Base-by-base conservation (phyloP, 2,113 vertebrate species). In the Entosphenus tridentatus region DNA sequence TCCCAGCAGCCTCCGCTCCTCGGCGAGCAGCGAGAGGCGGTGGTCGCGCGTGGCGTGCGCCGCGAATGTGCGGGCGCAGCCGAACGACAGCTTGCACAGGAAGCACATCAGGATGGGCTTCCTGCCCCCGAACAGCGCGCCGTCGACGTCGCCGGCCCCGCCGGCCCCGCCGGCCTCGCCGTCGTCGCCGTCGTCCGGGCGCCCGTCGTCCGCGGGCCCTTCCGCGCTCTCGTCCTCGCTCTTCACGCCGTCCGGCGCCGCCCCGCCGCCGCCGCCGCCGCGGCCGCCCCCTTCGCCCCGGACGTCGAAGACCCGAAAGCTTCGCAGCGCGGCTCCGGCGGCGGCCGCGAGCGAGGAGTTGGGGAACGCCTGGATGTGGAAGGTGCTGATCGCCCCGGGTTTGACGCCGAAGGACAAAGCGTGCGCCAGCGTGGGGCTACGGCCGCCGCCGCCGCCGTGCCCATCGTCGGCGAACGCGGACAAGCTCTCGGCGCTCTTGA, bases 281-380 rank as follows among this genome's bases (percentile, higher is more conserved):
- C 39, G 3, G 3, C 39, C 39, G 39, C 39, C 39, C 39, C 39
- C 39, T 39, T 39, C 39, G 39, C 39, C 39, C 69, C 67, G 71
- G 70, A 54, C 57, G 57, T 68, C 57, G 16, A 74, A 75, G 71
- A 76, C 74, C 75, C 73, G 76, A 72, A 76, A 78, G 73, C 76
- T 77, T 74, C 75, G 76, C 76, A 79, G 78, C 74, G 77, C 77
- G 75, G 74, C 76, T 74, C 67, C 59, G 72, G 76, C 70, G 56
- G 77, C 77, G 76, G 74, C 71, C 71, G 74, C 76, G 77, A 71
- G 76, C 80, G 80, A 81, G 80, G 80, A 80, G 80, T 81, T 72
- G 16, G 72, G 78, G 79, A 79, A 79, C 78, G 73, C 69, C 73
- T 78, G 78, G 71, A 80, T 67, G 54, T 79, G 74, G 74, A 79